phyloP scores from a whole-genome alignment of 2,113 vertebrate genomes.

The Zosterops lateralis region DNA sequence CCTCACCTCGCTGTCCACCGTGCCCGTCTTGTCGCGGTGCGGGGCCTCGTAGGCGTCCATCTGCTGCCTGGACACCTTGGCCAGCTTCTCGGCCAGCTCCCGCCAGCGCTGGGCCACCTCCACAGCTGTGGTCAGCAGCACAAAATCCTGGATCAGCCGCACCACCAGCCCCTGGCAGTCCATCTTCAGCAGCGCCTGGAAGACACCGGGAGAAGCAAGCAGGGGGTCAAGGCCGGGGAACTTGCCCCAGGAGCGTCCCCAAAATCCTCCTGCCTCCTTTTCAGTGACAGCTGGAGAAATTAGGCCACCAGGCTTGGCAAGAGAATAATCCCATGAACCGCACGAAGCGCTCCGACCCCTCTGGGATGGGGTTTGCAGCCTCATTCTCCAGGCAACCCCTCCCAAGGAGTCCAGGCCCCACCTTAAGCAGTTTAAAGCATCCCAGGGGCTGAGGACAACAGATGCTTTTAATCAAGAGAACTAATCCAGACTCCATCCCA shows the following conservation, averaged over 20 bases:
- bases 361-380: not conserved
- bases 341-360: accelerated
- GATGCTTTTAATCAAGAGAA: not conserved
- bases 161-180: constrained; percentile 97
- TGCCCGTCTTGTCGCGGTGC: constrained; percentile 85
- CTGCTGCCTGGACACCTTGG: constrained; percentile 90
- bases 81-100: constrained; percentile 90
- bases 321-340: not conserved
- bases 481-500: not conserved
- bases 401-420: not conserved
- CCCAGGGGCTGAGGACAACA: not conserved
- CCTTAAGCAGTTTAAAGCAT: constrained; percentile 14
- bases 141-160: constrained; percentile 92
- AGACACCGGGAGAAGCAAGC: not conserved
- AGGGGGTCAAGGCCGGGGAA: not conserved
- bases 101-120: constrained; percentile 93
- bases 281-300: not conserved
- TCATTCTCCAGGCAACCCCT: not conserved
- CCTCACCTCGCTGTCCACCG: constrained; percentile 90
- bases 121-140: constrained; percentile 92
- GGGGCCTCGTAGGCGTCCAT: constrained; percentile 97
- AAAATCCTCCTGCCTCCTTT: not conserved
- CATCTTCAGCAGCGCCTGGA: constrained; percentile 91
- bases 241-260: not conserved
- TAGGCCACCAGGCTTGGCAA: not conserved